Base-by-base conservation (phyloP, 2,888 invertebrate genomes). In the Athalia circularis region DNA sequence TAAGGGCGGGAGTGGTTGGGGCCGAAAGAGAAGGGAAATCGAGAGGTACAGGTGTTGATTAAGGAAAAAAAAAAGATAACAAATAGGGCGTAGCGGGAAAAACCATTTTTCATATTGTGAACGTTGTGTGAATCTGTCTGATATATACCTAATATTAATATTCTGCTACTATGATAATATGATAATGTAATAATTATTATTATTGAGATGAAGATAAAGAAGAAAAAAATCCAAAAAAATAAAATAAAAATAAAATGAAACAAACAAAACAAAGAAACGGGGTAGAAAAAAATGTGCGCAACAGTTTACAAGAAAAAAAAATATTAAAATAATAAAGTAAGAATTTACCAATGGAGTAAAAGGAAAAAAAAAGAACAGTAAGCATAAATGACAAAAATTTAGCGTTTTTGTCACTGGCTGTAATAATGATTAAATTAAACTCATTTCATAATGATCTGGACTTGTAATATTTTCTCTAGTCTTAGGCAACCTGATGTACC, bases 401-500 rank as follows among this genome's bases (percentile, higher is more conserved):
- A 87, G 85, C 83, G 84, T 85, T 78, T 87, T 88, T 88, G 86
- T 89, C 88, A 87, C 86, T 86, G 86, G 86, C 88, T 88, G 88
- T 88, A 88, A 29, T 85, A 85, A 87, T 86, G 84, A 86, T 88
- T 86, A 86, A 87, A 89, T 89, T 89, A 88, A 89, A 89, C 87
- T 86, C 86, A 88, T 88, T 89, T 89, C 87, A 85, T 88, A 88
- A 88, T 86, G 84, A 88, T 68, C n/a, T 13, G 45, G 48, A 50
- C 59, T 45, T 9, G 50, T 52, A 68, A 13, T 59, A 45, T 59
- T 29, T 65, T 43, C 43, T 45, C 13, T 13, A 11, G 3, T 61
- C 3, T 61, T 6, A n/a, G 61, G 11, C 9, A 54, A 29, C 13
- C 50, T 50, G 7, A 57, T 13, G 5, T 11, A 11, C 6, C n/a